Percentiles rank a stretch among this genome's conserved stretches.
phyloP scores from a whole-genome alignment of 2,797 vertebrate genomes.

The Ataeniobius toweri region DNA sequence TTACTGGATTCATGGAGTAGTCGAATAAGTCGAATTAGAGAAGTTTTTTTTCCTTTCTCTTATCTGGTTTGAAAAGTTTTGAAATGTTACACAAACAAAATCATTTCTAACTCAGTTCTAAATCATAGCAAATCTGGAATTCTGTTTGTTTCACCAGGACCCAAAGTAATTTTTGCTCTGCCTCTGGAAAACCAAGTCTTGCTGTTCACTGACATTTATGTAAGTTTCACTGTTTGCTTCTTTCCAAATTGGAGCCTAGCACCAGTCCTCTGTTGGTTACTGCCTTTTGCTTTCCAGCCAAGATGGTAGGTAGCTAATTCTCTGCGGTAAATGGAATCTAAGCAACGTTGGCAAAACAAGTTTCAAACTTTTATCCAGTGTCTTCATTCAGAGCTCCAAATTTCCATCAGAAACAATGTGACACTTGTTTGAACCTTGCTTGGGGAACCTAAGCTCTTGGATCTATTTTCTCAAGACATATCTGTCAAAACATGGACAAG shows the following conservation, averaged over 20 bases:
- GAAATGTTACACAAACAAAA: neutral
- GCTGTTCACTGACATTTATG: conserved; percentile 22
- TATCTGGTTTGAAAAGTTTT: neutral
- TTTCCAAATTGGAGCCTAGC: conserved; percentile 7
- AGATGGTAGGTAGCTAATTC: conserved; percentile 18
- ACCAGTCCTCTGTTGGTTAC: conserved; percentile 8
- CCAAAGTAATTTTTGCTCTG: neutral
- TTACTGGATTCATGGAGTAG: too few relatives aligned
- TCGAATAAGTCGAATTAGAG: neutral
- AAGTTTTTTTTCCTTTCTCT: neutral
- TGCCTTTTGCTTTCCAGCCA: conserved; percentile 26
- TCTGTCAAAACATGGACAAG: conserved; percentile 21
- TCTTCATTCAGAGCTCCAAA: neutral
- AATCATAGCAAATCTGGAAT: neutral
- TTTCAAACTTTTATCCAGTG: neutral
- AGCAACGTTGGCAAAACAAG: conserved; percentile 8
- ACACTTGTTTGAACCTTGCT: conserved; percentile 16
- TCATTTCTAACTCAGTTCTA: too few relatives aligned
- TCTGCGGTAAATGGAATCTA: conserved; percentile 24
- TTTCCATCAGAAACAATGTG: neutral
- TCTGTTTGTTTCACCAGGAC: conserved; percentile 5
- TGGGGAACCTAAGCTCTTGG: neutral
- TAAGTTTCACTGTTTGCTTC: neutral
- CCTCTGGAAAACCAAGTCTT: conserved; percentile 30
- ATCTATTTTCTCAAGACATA: conserved; percentile 10